A percentile compares a stretch with the other conserved stretches of the same genome.
phyloP scores from a whole-genome alignment of 2,888 invertebrate species.

The Macrosiphum euphorbiae region DNA sequence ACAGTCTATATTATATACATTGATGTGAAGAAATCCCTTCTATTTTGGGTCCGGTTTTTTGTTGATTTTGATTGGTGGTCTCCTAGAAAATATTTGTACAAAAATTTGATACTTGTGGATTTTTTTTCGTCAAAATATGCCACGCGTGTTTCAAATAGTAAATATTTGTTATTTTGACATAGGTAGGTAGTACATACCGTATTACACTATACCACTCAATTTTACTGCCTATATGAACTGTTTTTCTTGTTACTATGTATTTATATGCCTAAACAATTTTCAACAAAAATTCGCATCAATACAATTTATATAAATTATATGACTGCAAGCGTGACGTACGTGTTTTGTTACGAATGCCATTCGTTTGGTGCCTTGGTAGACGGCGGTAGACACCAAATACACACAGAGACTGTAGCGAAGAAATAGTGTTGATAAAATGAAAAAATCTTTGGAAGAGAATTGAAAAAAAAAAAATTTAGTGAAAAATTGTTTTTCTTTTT shows the following conservation, averaged over 20 bases:
- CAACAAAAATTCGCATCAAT: background rate
- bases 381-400: background rate
- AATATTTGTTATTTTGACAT: background rate
- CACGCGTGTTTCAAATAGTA: background rate
- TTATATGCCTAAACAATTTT: background rate
- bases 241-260: background rate
- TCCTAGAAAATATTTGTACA: background rate
- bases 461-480: background rate
- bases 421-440: background rate
- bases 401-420: background rate
- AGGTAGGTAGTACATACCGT: background rate
- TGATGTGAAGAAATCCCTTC: background rate
- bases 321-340: too few relatives aligned
- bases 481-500: constrained; percentile 14
- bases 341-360: too few relatives aligned
- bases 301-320: too few relatives aligned
- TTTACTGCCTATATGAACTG: background rate
- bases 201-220: background rate
- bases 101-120: background rate
- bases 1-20: background rate
- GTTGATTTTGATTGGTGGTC: background rate
- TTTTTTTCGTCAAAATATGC: background rate
- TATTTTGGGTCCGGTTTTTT: background rate
- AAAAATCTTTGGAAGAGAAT: background rate
- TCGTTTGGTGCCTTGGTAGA: background rate